Evolutionary conservation across 2,113 vertebrate species (phyloP).

Genomic region (Poeciliopsis retropinna): DNA sequence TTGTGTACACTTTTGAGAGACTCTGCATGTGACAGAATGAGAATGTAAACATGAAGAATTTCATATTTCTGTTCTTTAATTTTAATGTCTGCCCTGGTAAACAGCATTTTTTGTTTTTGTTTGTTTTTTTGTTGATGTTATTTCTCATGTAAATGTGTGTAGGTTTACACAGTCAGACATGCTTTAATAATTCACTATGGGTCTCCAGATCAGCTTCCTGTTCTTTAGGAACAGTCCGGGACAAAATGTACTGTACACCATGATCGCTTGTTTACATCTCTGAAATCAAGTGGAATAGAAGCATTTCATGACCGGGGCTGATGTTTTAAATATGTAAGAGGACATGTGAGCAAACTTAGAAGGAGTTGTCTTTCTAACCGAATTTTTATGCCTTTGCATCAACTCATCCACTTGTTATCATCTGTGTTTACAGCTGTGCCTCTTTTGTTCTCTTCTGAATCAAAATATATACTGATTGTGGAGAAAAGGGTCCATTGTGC

Average conservation of each 20-base stretch:
- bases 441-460: constrained; percentile 36
- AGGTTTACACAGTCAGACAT: not conserved
- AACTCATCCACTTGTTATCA: constrained; percentile 6
- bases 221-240: constrained; percentile 8
- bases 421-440: constrained; percentile 43
- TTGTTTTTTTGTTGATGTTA: not conserved
- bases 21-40: not conserved
- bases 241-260: constrained; percentile 12
- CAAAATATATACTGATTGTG: constrained; percentile 12
- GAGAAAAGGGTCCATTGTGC: constrained; percentile 13
- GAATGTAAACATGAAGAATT: not conserved
- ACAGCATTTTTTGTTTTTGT: not conserved
- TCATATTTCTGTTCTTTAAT: not conserved
- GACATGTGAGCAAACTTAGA: constrained; percentile 4
- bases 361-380: constrained; percentile 1
- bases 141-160: not conserved
- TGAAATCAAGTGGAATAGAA: not conserved
- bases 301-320: not conserved
- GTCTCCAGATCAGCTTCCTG: not conserved
- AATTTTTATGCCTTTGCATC: not conserved
- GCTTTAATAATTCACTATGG: constrained; percentile 12
- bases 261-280: not conserved
- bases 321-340: not conserved
- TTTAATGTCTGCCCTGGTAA: not conserved
- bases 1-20: not conserved